phyloP scores from a whole-genome alignment of 2,888 invertebrate species.

The Chaetogeoica ovagalla region DNA sequence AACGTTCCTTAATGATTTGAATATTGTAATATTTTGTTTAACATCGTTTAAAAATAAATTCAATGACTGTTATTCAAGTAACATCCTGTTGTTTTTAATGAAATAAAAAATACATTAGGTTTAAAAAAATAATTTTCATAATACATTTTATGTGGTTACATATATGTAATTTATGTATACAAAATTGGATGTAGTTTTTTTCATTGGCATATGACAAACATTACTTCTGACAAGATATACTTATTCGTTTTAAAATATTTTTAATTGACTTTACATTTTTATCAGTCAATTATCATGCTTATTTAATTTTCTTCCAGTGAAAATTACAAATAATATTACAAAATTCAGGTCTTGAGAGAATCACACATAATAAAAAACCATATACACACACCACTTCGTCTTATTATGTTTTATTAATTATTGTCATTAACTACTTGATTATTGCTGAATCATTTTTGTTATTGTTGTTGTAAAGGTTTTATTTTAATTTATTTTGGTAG shows the following conservation, averaged over 20 bases:
- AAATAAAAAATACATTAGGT: not conserved
- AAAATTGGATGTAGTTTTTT: not conserved
- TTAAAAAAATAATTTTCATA: not conserved
- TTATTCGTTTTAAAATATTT: not conserved
- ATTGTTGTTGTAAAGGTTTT: slow-evolving; percentile 47
- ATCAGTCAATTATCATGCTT: not conserved
- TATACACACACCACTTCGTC: not conserved
- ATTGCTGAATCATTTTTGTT: slow-evolving; percentile 34
- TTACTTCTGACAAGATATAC: not conserved
- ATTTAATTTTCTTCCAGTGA: not conserved
- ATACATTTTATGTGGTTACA: not conserved
- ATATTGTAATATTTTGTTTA: slow-evolving; percentile 3
- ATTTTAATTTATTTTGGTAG: slow-evolving; percentile 46
- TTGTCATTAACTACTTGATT: slow-evolving; percentile 2
- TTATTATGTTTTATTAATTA: slow-evolving; percentile 9
- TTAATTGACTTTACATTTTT: not conserved
- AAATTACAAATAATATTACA: slow-evolving; percentile 12
- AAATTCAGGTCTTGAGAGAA: slow-evolving; percentile 4
- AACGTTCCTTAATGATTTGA: slow-evolving; percentile 32
- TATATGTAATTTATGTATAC: not conserved
- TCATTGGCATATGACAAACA: not conserved
- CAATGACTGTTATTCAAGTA: not conserved
- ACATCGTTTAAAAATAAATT: not conserved
- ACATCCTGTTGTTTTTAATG: not conserved
- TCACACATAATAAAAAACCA: not conserved